Conservation (phyloP, 2,888 invertebrate species). For the Uropetala carovei region DNA sequence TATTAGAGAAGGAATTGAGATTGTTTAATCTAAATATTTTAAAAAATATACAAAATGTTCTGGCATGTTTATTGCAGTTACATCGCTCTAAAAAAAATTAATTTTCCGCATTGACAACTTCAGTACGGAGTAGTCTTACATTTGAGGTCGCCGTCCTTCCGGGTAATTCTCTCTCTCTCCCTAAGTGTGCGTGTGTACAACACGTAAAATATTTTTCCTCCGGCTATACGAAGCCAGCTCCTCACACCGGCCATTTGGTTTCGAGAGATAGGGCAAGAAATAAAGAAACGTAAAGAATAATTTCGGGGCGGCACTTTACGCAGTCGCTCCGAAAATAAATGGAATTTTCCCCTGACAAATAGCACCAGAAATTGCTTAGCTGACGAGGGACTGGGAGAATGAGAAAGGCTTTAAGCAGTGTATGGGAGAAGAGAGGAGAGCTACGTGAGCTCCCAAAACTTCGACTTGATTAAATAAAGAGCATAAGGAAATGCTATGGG, state of each 20-base stretch:
- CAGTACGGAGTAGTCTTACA: too few relatives aligned
- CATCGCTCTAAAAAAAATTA: too few relatives aligned
- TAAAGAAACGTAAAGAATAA: neutral
- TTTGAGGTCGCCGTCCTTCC: too few relatives aligned
- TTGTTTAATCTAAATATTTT: too few relatives aligned
- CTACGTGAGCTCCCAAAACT: neutral
- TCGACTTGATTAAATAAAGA: conserved; percentile 1
- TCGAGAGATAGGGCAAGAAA: neutral
- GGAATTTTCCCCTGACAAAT: neutral
- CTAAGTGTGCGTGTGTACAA: too few relatives aligned
- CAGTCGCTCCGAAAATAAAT: neutral
- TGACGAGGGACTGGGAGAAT: neutral
- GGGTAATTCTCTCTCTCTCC: too few relatives aligned
- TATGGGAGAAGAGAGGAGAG: neutral
- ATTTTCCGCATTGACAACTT: too few relatives aligned
- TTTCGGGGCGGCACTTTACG: neutral
- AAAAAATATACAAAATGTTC: too few relatives aligned
- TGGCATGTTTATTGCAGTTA: too few relatives aligned
- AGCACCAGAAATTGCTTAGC: neutral
- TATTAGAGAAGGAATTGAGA: too few relatives aligned
- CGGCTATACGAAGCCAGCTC: neutral
- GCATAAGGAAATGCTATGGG: neutral
- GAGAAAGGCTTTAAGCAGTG: neutral
- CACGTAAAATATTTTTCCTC: too few relatives aligned
- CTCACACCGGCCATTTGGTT: neutral